A percentile compares a stretch with the other conserved stretches of the same genome.
Conservation (phyloP, 2,797 vertebrate species). For the Octomys mimax region DNA sequence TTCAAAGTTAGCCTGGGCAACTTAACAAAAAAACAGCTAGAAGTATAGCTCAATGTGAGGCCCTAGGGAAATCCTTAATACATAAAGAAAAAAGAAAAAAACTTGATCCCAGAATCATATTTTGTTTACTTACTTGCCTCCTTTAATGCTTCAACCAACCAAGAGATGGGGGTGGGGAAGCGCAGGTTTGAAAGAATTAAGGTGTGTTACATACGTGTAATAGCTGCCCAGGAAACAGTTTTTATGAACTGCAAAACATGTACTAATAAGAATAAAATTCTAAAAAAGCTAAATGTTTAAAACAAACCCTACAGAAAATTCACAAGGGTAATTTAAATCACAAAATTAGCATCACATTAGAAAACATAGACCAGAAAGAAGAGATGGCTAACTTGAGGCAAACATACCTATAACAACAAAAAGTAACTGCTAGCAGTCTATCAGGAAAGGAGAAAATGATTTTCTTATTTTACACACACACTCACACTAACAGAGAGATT, state of each 20-base stretch:
- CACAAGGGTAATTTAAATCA: slow-evolving; percentile 54
- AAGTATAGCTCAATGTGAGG: background rate
- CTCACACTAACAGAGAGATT: background rate
- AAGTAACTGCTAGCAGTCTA: slow-evolving; percentile 27
- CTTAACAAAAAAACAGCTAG: background rate
- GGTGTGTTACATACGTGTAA: background rate
- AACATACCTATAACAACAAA: slow-evolving; percentile 56
- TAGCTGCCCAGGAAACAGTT: background rate
- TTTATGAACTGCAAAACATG: background rate
- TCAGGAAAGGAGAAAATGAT: slow-evolving; percentile 57
- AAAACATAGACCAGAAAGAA: slow-evolving; percentile 51
- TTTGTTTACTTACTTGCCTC: background rate
- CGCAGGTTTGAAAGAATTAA: background rate
- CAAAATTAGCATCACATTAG: slow-evolving; percentile 61
- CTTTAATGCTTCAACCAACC: background rate
- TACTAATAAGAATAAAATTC: background rate
- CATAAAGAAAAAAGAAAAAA: background rate
- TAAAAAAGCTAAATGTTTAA: background rate
- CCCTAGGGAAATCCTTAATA: background rate
- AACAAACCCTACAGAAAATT: slow-evolving; percentile 36
- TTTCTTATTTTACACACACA: slow-evolving; percentile 49
- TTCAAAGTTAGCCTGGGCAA: background rate
- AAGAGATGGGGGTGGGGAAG: background rate
- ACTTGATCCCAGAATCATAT: background rate
- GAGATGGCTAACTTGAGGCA: slow-evolving; percentile 6